These are phyloP conservation scores for Drosophila ogumai DNA, from an alignment of 1,140 invertebrate species.

Conservation along the genomic window DNA sequence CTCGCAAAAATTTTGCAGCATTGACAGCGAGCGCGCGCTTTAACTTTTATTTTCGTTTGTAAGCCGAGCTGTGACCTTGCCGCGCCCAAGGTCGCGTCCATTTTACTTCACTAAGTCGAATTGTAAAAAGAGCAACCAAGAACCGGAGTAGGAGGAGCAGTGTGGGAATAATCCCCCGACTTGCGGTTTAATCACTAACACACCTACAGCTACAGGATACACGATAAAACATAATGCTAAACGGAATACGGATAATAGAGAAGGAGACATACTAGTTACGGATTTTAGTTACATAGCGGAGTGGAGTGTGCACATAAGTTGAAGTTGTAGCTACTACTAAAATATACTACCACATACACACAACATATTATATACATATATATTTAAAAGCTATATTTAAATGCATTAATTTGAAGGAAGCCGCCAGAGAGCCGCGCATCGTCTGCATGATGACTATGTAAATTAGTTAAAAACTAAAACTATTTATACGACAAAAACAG, in stretches of 20 bases:
- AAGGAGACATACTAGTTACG: constrained; percentile 70
- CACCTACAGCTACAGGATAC: constrained; percentile 52
- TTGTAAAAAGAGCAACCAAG: constrained; percentile 30
- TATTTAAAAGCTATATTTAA: constrained; percentile 55
- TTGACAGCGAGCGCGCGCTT: constrained; percentile 72
- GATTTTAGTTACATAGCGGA: constrained; percentile 59
- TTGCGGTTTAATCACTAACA: constrained; percentile 26
- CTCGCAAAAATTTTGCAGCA: constrained; percentile 75
- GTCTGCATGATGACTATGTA: constrained; percentile 78
- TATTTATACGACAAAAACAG: constrained; percentile 67
- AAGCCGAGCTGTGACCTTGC: constrained; percentile 37
- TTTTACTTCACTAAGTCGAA: constrained; percentile 45
- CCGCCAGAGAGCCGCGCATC: constrained; percentile 73
- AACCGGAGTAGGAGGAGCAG: constrained; percentile 2
- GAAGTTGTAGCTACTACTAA: constrained; percentile 79
- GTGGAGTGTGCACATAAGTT: constrained; percentile 74
- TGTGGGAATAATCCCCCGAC: constrained; percentile 5
- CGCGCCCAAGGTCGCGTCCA: constrained; percentile 28
- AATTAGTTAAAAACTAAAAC: constrained; percentile 82
- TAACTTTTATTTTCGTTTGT: constrained; percentile 63
- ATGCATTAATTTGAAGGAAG: constrained; percentile 56
- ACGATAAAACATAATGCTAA: constrained; percentile 38
- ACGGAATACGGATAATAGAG: constrained; percentile 43
- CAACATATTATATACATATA: constrained; percentile 39
- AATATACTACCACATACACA: constrained; percentile 52